Base-by-base conservation (phyloP, 2,113 vertebrate species). In the Harpagus bidentatus region DNA sequence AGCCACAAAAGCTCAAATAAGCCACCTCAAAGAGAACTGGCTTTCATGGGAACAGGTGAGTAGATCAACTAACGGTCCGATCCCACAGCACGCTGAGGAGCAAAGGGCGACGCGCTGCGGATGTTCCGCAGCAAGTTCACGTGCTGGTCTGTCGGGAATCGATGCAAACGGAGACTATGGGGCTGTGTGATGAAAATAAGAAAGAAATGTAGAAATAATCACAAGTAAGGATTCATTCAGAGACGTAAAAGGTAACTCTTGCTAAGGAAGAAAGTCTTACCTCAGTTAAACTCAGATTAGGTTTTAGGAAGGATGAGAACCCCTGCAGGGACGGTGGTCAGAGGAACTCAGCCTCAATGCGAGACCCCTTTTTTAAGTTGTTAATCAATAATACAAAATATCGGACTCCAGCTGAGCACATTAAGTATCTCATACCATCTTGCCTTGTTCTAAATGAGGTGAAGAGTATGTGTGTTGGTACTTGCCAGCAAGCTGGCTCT, bases 21-120 rank as follows among this genome's bases (percentile, higher is more conserved):
- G 29, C 55, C 29, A 13, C 25, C 53, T 70, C 72, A 6, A 14
- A n/a, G 40, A 53, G n/a, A 42, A 9, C 12, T 20, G 66, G 43
- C 13, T 80, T 56, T 56, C 34, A 8, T 9, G 36, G 48, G 14
- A 52, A 25, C 23, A 7, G 59, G 36, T 6, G 56, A 74, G n/a
- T 3, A 17, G 76, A 10, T 28, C 4, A 73, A 25, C 13, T 28
- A 4, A 13, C 1, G 12, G 34, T 58, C 36, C 0, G 3, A 10
- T 9, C 11, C 3, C 45, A 9, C 28, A 36, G 40, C 59, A 22
- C 0, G 0, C 61, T 2, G 50, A 45, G 81, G 55, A 48, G 61
- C 63, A 8, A 34, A 48, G 63, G 47, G 50, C 22, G 22, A 7
- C 0, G 0, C 8, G 2, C 2, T 6, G 58, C 13, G 1, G 29